Base-by-base conservation (phyloP, 2,113 vertebrate species). In the Morone saxatilis region DNA sequence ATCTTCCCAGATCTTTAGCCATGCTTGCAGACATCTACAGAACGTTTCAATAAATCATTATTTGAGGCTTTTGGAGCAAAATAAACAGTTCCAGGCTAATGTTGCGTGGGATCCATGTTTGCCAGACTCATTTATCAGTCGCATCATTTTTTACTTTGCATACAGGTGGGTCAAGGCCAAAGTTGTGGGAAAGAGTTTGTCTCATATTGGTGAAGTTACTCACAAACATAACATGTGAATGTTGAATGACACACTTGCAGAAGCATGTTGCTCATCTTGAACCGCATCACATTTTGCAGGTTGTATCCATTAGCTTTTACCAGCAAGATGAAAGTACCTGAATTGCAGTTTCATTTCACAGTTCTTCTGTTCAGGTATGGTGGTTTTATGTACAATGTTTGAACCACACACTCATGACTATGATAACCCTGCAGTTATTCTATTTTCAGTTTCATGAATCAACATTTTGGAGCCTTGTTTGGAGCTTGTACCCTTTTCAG, bases 31-130 rank as follows among this genome's bases (percentile, higher is more conserved):
- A 73, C 8, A 3, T 76, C 76, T 66, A 22, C 67, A 47, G 68
- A 78, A 36, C 10, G 1, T 80, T 88, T 88, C 81, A 86, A 83
- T 76, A 78, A 84, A 88, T 90, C 83, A 86, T 81, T 87, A 82
- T 88, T 83, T 86, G 84, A 75, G 53, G 63, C 80, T 71, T 81
- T 65, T 82, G 80, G 63, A 79, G 82, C 72, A 85, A 90, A 86
- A 80, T 78, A 84, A 90, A 91, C 81, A 89, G 43, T 80, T 91
- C 76, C 22, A n/a, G 70, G 66, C 83, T 89, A 88, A 87, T 86
- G 91, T 89, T 84, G 81, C 76, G 41, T 83, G 85, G 19, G 62
- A 61, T 88, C 79, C 91, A 47, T 45, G 65, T 80, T 87, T 76
- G 79, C 74, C 77, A 80, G 59, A 69, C 48, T 87, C 86, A 89